Base-by-base conservation (phyloP, 1,140 invertebrate species). In the Oscheius sp. region DNA sequence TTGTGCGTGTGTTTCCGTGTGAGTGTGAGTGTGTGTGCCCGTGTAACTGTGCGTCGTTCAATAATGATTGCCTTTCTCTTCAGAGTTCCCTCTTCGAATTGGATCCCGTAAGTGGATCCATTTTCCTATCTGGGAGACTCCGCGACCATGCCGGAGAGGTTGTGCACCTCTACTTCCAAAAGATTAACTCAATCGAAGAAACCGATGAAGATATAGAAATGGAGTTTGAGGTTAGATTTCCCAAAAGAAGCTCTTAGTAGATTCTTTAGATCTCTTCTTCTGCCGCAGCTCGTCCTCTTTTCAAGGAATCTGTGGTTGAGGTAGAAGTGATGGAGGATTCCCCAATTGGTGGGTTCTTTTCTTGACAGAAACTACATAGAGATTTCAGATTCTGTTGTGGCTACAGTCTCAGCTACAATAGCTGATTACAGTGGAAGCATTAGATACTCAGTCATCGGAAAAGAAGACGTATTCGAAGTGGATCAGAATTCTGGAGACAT, bases 401-500 rank as follows among this genome's bases (percentile, higher is more conserved):
- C 67, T 2, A 68, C 67, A n/a, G 67, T 68, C 15, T 38, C 52
- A 18, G 67, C 67, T 3, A 59, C 52, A 0, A 35, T 34, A 28
- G 13, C 28, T 28, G 66, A 68, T 10, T 32, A 59, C 7, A 20
- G 23, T 7, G 18, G 49, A 18, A 35, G 49, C 2, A 68, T 68
- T 38, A 58, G 34, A 26, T 68, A 68, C 31, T 20, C 35, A 15
- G 31, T 68, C 55, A 15, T 34, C 1, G 34, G n/a, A 79, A 91
- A 92, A 78, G 88, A 89, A 52, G 87, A 88, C 31, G 85, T 90
- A 20, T 94, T 94, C 79, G 88, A 87, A 26, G 86, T 94, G 0
- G 90, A 94, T 77, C 84, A 88, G 4, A 85, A 85, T 0, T 89
- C 89, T n/a, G 93, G 93, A 1, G 84, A 90, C 0, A 80, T 94